Evolutionary conservation across 2,113 vertebrate genomes (phyloP).

Genomic region (Baryphthengus martii): DNA sequence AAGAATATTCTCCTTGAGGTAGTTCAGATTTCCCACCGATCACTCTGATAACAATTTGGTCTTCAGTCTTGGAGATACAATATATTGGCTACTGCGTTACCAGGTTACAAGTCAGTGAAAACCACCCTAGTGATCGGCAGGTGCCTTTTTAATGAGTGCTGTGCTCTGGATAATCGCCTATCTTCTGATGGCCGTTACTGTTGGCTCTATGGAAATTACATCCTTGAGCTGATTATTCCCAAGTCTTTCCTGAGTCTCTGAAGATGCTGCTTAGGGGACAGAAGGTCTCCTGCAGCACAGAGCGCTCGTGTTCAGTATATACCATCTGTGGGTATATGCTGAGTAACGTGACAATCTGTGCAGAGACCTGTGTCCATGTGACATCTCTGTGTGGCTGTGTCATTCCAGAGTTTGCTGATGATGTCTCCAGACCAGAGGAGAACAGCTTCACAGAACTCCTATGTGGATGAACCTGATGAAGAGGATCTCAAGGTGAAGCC

Average conservation of each 20-base stretch:
- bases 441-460: slow-evolving; percentile 57
- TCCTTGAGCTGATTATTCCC: neutral
- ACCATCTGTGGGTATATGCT: neutral
- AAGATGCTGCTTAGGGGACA: neutral
- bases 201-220: neutral
- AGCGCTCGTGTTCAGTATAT: neutral
- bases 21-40: neutral
- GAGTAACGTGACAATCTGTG: neutral
- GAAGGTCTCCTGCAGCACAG: neutral
- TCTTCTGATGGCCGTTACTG: neutral
- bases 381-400: neutral
- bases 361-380: neutral
- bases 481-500: slow-evolving; percentile 70
- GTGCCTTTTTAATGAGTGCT: neutral
- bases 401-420: slow-evolving; percentile 82
- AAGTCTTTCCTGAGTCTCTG: neutral
- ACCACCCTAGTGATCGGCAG: neutral
- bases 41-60: neutral
- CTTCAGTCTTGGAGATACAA: neutral
- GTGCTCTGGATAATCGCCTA: neutral
- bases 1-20: neutral
- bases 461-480: neutral
- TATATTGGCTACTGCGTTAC: neutral
- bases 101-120: neutral
- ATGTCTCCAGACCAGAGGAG: slow-evolving; percentile 92